Evolutionary conservation across 2,797 vertebrate species (phyloP).

Genomic region (Gobionotothen gibberifrons): DNA sequence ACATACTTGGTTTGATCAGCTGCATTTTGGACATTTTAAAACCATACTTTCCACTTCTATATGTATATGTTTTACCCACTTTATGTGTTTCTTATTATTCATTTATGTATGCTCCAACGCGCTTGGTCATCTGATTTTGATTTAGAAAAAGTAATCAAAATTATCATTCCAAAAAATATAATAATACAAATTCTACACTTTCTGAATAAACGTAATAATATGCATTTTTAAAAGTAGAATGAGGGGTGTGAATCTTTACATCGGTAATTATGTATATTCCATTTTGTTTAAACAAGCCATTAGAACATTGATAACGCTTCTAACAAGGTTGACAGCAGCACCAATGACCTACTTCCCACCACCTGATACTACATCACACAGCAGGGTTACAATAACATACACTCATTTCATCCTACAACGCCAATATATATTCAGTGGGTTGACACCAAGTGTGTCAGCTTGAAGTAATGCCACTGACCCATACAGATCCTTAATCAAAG

Average conservation of each 20-base stretch:
- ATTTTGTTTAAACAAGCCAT: neutral
- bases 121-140: too few relatives aligned
- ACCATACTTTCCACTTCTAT: too few relatives aligned
- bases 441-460: neutral
- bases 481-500: neutral
- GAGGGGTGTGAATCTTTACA: neutral
- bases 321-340: neutral
- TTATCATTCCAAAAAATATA: neutral
- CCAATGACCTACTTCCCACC: constrained; percentile 18
- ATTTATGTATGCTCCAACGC: too few relatives aligned
- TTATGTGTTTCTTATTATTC: too few relatives aligned
- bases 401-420: neutral
- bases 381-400: neutral
- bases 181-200: neutral
- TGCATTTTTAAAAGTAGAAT: neutral
- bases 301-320: neutral
- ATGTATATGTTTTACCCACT: too few relatives aligned
- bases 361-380: constrained; percentile 20
- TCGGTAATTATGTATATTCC: neutral
- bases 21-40: too few relatives aligned
- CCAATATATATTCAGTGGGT: neutral
- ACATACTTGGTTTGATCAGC: neutral
- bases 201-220: neutral
- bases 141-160: too few relatives aligned
- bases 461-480: neutral